Base-by-base conservation (phyloP, 2,888 invertebrate species). In the Ariolimax columbianus region DNA sequence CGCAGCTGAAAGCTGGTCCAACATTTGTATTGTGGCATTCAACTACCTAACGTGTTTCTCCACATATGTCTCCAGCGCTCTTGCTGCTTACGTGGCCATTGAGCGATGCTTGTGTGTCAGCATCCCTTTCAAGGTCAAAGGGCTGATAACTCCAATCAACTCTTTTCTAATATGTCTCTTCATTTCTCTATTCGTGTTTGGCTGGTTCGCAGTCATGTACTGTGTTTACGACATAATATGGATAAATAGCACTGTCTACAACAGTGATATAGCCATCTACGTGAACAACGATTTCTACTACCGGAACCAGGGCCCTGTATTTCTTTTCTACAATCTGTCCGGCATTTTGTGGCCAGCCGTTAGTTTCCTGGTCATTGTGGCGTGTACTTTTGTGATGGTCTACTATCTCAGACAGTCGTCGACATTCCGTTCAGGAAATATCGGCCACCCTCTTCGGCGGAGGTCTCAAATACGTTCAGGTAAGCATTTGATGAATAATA, bases 41-140 rank as follows among this genome's bases (percentile, higher is more conserved):
- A 30, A 72, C 33, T 72, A 72, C 55, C 59, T 82, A 0, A 43
- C 43, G 0, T 47, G 47, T 38, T 82, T 82, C 55, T 72, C 51
- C 33, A 38, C 47, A 36, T 82, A 82, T 30, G 72, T 72, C 0
- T 47, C 72, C 82, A 33, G 72, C 30, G 82, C 38, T 11, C 26
- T 82, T 19, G 82, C 82, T 4, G 82, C 82, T 9, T 82, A 72
- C 23, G 82, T 82, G 0, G 70, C 82, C 0, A 72, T 82, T 23
- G 82, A 82, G n/a, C 47, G 82, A 11, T 82, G 82, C 55, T 55
- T 82, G 33, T 82, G 82, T 40, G 82, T 82, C 7, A 82, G 82
- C 33, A 72, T 82, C 33, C 82, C 82, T 6, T 82, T 82, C 82
- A 82, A 82, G 36, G 82, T 82, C 4, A 82, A 72, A 82, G n/a